Conservation (phyloP, 2,888 invertebrate species). For the Cephus spinipes region DNA sequence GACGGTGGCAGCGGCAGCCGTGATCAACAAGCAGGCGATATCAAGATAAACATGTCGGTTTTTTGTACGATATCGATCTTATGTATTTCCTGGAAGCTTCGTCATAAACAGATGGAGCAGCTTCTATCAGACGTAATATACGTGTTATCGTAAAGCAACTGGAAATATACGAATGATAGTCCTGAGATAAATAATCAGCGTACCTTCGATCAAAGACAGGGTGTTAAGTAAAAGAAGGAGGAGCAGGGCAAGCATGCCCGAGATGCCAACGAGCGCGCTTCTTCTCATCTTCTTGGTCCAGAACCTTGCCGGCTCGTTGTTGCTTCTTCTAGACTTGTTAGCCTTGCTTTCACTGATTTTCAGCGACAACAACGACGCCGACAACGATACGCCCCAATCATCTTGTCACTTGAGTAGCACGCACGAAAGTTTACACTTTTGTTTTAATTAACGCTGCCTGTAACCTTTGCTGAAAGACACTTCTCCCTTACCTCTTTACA, state of each 20-base stretch:
- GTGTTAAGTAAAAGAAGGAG: conserved; percentile 51
- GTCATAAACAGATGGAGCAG: neutral
- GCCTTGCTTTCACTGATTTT: neutral
- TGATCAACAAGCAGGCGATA: conserved; percentile 5
- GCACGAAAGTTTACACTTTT: neutral
- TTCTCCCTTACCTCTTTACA: neutral
- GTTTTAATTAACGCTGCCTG: neutral
- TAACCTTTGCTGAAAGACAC: neutral
- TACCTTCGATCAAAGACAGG: conserved; percentile 51
- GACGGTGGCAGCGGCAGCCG: neutral
- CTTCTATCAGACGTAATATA: neutral
- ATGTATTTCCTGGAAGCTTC: neutral
- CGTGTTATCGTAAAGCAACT: neutral
- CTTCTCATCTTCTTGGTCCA: conserved; percentile 42
- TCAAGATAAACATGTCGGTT: conserved; percentile 8
- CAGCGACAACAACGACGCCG: neutral
- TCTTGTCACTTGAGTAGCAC: neutral
- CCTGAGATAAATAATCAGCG: conserved; percentile 20
- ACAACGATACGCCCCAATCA: neutral
- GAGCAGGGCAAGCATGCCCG: conserved; percentile 50
- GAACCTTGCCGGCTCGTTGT: neutral
- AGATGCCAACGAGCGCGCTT: conserved; percentile 41
- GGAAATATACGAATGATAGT: neutral
- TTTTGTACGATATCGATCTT: conserved; percentile 10
- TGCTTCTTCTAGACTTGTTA: neutral